Percentiles rank a stretch among this genome's conserved stretches.
These are phyloP conservation scores for Popillia japonica DNA, from an alignment of 1,140 invertebrate species.

Conservation along the genomic window DNA sequence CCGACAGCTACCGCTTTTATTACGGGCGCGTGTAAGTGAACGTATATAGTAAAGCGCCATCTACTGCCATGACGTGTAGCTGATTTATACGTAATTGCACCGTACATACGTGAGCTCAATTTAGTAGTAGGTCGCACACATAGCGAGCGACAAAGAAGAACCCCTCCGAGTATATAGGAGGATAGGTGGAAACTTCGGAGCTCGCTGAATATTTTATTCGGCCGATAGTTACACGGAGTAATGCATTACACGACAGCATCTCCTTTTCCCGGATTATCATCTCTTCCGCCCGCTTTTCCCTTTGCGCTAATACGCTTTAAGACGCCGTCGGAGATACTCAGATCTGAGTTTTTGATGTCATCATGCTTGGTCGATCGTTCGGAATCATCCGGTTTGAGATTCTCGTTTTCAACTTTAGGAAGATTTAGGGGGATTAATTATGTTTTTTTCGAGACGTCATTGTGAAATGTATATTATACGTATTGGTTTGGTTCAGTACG, in stretches of 20 bases:
- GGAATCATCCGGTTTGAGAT: background rate
- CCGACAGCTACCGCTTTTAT: background rate
- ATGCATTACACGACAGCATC: conserved; percentile 28
- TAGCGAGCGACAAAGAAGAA: background rate
- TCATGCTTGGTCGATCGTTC: conserved; percentile 30
- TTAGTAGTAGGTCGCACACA: background rate
- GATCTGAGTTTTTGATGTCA: conserved; percentile 29
- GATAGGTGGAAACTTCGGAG: background rate
- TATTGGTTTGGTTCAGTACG: too few relatives aligned
- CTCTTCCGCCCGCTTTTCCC: background rate
- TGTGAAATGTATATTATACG: background rate
- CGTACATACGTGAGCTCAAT: conserved; percentile 26
- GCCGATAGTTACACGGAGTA: conserved; percentile 23
- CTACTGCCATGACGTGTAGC: conserved; percentile 10
- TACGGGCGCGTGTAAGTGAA: background rate
- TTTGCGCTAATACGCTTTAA: conserved; percentile 6
- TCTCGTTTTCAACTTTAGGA: background rate
- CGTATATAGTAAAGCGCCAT: conserved; percentile 9
- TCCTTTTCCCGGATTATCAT: conserved; percentile 10
- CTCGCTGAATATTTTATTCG: conserved; percentile 26
- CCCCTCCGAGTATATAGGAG: too few relatives aligned
- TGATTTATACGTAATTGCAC: conserved; percentile 32
- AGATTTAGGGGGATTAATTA: background rate
- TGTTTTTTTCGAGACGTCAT: background rate
- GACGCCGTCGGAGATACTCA: background rate